Conservation (phyloP, 2,888 invertebrate species). For the Tachina lurida region DNA sequence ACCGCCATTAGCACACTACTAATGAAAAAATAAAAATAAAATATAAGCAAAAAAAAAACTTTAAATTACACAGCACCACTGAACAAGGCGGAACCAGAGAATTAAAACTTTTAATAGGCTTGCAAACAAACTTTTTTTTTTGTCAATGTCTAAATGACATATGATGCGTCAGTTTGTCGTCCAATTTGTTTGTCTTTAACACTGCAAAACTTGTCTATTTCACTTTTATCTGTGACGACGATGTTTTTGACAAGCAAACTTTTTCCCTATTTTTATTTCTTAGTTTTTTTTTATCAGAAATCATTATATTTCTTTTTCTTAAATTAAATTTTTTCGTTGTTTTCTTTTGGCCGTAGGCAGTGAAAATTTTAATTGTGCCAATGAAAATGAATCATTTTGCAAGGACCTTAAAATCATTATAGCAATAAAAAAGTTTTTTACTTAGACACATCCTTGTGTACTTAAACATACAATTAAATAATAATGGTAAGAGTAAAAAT, state of each 20-base stretch:
- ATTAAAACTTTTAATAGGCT: slow-evolving; percentile 51
- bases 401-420: neutral
- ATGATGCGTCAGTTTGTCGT: slow-evolving; percentile 10
- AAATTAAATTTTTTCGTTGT: neutral
- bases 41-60: slow-evolving; percentile 27
- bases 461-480: too few species aligned
- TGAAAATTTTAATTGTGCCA: neutral
- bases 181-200: neutral
- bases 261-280: neutral
- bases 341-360: neutral
- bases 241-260: neutral
- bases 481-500: too few species aligned
- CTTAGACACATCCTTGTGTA: too few species aligned
- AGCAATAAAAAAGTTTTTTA: too few species aligned
- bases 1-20: too few species aligned
- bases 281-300: neutral
- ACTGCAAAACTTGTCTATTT: neutral
- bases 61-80: slow-evolving; percentile 45
- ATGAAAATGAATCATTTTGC: neutral
- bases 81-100: neutral
- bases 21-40: neutral
- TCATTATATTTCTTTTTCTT: neutral
- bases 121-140: slow-evolving; percentile 40
- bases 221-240: neutral
- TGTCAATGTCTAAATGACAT: slow-evolving; percentile 18